phyloP scores from a whole-genome alignment of 2,113 vertebrate species.

The Charina bottae region DNA sequence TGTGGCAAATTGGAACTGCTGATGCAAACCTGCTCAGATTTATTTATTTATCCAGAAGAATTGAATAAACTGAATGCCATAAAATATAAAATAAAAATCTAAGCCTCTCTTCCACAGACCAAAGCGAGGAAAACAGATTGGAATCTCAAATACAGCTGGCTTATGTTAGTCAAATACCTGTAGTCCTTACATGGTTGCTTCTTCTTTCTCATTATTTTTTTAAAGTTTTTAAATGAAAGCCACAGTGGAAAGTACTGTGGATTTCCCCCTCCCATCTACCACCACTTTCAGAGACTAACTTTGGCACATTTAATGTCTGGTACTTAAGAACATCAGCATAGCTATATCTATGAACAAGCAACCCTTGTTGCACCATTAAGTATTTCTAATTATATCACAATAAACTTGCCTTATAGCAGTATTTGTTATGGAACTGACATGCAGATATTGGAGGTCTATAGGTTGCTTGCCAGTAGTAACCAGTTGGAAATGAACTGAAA shows the following conservation, averaged over 20 bases:
- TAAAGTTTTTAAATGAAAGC: slow-evolving; percentile 41
- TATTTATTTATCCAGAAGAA: slow-evolving; percentile 72
- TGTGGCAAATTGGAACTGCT: slow-evolving; percentile 74
- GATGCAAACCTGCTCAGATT: slow-evolving; percentile 70
- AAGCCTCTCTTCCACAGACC: slow-evolving; percentile 51
- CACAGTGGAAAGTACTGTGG: slow-evolving; percentile 40
- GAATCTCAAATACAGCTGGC: slow-evolving; percentile 66
- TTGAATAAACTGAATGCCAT: slow-evolving; percentile 48
- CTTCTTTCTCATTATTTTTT: slow-evolving; percentile 57
- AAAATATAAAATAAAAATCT: slow-evolving; percentile 55
- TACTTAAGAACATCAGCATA: slow-evolving; percentile 66
- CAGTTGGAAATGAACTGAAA: slow-evolving; percentile 51
- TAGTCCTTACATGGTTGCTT: slow-evolving; percentile 53
- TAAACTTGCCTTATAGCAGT: slow-evolving; percentile 65
- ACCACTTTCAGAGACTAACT: slow-evolving; percentile 38
- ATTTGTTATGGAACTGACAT: slow-evolving; percentile 69
- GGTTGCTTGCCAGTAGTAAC: slow-evolving; percentile 60
- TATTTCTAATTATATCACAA: slow-evolving; percentile 73
- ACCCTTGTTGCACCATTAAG: slow-evolving; percentile 66
- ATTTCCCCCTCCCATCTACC: slow-evolving; percentile 41
- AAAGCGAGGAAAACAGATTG: slow-evolving; percentile 63
- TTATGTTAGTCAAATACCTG: slow-evolving; percentile 66
- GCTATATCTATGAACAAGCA: slow-evolving; percentile 73
- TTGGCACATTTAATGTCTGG: slow-evolving; percentile 65
- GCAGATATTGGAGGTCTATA: slow-evolving; percentile 61